Evolutionary conservation across 1,140 invertebrate species (phyloP).

Genomic region (Drosophila orosa): DNA sequence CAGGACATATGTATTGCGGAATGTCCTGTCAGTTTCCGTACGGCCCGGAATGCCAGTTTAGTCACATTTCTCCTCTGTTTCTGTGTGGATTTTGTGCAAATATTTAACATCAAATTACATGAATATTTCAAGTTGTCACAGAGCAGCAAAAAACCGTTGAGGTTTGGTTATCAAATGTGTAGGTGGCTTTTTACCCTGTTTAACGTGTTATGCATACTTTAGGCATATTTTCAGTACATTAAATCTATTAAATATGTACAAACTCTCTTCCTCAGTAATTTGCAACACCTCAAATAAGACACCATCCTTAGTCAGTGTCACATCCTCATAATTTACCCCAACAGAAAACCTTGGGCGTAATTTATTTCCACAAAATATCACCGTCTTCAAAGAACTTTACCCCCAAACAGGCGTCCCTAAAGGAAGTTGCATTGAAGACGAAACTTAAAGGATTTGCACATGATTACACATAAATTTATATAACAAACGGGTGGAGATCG

Average conservation of each 20-base stretch:
- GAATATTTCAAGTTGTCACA: slow-evolving; percentile 18
- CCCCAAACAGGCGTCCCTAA: neutral
- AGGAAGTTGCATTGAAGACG: slow-evolving; percentile 1
- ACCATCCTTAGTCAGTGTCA: neutral
- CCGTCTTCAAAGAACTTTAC: neutral
- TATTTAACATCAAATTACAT: slow-evolving; percentile 21
- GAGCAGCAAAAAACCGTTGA: neutral
- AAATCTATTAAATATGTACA: neutral
- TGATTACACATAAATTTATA: slow-evolving; percentile 11
- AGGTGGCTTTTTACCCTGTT: neutral
- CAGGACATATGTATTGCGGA: slow-evolving; percentile 17
- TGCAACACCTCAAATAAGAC: neutral
- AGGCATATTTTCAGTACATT: neutral
- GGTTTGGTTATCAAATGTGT: neutral
- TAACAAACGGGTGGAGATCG: neutral
- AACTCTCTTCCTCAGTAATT: neutral
- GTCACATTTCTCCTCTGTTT: slow-evolving; percentile 2
- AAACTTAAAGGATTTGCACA: slow-evolving; percentile 19
- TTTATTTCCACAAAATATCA: slow-evolving; percentile 9
- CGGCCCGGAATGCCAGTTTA: slow-evolving; percentile 1
- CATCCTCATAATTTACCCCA: neutral
- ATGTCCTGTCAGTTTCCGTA: slow-evolving; percentile 6
- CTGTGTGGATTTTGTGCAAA: slow-evolving; percentile 6
- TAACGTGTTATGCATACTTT: accelerated
- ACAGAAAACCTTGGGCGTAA: neutral